Conservation (phyloP, 1,140 invertebrate species). For the Orius insidiosus region DNA sequence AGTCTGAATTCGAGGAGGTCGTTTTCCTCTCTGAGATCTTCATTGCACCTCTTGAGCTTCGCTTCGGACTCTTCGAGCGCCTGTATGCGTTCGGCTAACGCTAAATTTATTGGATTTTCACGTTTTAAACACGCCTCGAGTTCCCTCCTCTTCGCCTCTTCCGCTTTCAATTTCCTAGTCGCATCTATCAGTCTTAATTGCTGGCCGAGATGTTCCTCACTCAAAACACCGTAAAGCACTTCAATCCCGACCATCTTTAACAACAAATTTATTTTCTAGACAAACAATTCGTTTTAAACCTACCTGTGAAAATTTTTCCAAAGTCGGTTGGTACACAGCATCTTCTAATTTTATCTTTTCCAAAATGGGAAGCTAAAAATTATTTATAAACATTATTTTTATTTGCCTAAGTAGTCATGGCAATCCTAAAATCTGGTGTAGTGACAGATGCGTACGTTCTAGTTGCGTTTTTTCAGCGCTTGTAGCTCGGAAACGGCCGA, state of each 20-base stretch:
- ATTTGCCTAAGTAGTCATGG: too few relatives aligned
- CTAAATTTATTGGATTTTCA: slow-evolving; percentile 18
- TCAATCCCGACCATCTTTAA: slow-evolving; percentile 20
- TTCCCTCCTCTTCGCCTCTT: slow-evolving; percentile 14
- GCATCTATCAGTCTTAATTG: slow-evolving; percentile 15
- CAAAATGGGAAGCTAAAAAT: too few relatives aligned
- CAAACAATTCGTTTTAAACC: too few relatives aligned
- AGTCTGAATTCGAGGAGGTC: slow-evolving; percentile 30
- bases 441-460: too few relatives aligned
- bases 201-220: slow-evolving; percentile 20
- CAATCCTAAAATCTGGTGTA: too few relatives aligned
- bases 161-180: slow-evolving; percentile 14
- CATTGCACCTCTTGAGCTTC: slow-evolving; percentile 23
- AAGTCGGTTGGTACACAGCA: too few relatives aligned
- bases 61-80: slow-evolving; percentile 22
- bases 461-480: too few relatives aligned
- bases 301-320: too few relatives aligned
- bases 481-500: too few relatives aligned
- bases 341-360: too few relatives aligned
- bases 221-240: slow-evolving; percentile 20
- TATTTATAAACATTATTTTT: too few relatives aligned
- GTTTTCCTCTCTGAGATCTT: slow-evolving; percentile 28
- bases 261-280: neutral
- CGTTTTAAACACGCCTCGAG: slow-evolving; percentile 8
- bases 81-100: slow-evolving; percentile 17